Conservation (phyloP, 2,113 vertebrate species). For the Ploceus nigricollis region DNA sequence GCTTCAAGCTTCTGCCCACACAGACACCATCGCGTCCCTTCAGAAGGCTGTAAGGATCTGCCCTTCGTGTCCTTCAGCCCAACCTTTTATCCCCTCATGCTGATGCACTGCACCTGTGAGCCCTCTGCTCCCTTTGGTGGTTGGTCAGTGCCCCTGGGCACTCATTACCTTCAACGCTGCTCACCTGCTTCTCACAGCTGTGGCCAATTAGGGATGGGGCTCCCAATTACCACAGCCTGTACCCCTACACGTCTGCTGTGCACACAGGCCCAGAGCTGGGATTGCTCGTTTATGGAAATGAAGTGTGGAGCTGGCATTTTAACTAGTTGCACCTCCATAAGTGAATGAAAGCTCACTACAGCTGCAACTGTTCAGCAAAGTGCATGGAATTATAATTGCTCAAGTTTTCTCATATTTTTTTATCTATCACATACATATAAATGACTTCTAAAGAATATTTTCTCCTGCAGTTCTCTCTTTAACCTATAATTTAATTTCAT, state of each 20-base stretch:
- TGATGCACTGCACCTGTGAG: neutral
- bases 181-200: neutral
- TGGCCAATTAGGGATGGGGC: neutral
- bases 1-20: neutral
- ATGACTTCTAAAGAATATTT: neutral
- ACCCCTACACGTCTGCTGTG: neutral
- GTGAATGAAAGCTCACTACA: neutral
- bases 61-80: accelerated
- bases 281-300: neutral
- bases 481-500: neutral
- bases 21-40: accelerated
- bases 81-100: neutral
- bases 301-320: neutral
- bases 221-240: neutral
- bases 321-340: neutral
- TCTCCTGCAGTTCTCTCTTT: neutral
- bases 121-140: neutral
- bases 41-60: neutral
- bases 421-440: neutral
- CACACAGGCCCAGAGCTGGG: neutral
- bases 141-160: neutral
- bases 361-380: neutral
- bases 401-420: neutral
- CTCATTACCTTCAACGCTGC: accelerated
- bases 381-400: neutral